These are phyloP conservation scores for Myrmecobius fasciatus DNA, from an alignment of 2,113 vertebrate genomes.

Conservation along the genomic window DNA sequence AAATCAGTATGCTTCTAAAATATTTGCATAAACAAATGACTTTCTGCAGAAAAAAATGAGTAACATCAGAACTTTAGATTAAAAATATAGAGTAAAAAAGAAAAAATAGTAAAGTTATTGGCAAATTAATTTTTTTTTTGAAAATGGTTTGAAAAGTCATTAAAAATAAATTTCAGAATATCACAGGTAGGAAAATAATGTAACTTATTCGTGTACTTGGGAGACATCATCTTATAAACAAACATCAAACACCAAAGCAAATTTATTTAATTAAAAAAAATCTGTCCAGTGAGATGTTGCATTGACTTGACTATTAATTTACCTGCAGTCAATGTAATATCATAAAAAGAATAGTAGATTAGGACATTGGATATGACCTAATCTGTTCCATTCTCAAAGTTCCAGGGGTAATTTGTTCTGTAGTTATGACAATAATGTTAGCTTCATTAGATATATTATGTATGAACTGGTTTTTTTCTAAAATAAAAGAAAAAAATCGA, in stretches of 20 bases:
- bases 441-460: not conserved
- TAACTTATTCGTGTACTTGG: not conserved
- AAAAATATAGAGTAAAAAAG: not conserved
- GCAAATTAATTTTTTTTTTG: not conserved
- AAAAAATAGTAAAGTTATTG: not conserved
- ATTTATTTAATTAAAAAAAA: not conserved
- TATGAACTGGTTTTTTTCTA: not conserved
- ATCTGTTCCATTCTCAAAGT: not conserved
- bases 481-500: not conserved
- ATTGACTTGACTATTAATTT: not conserved
- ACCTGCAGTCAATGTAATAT: not conserved
- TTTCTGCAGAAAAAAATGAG: not conserved
- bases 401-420: not conserved
- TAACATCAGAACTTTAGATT: not conserved
- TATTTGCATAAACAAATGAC: not conserved
- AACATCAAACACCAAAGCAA: not conserved
- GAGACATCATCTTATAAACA: not conserved
- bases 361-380: not conserved
- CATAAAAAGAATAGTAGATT: not conserved
- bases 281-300: not conserved
- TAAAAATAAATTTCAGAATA: not conserved
- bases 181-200: not conserved
- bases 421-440: not conserved
- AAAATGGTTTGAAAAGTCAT: not conserved
- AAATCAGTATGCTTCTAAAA: slow-evolving; percentile 54